Percentiles rank a stretch among this genome's conserved stretches.
Conservation (phyloP, 1,140 invertebrate species). For the Cyclargus thomasi region DNA sequence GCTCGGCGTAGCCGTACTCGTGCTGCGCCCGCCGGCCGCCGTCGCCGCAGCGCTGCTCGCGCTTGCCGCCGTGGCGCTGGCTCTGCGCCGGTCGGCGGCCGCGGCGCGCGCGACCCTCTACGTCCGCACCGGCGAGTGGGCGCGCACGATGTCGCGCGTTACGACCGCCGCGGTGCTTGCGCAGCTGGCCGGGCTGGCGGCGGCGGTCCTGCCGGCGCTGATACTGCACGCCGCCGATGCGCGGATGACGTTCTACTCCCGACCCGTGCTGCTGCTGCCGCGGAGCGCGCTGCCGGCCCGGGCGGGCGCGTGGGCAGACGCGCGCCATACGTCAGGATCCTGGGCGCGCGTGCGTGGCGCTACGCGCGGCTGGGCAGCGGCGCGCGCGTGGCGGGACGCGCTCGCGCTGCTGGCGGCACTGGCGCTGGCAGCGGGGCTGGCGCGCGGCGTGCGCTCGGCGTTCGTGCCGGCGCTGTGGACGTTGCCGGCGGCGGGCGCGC, state of each 20-base stretch:
- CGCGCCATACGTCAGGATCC: constrained; percentile 75
- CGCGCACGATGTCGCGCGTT: constrained; percentile 29
- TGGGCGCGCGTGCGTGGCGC: constrained; percentile 24
- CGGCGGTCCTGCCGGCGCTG: constrained; percentile 29
- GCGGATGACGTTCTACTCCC: constrained; percentile 41
- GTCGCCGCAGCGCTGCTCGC: constrained; percentile 21
- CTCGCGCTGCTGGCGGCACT: constrained; percentile 49
- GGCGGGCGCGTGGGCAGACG: constrained; percentile 74
- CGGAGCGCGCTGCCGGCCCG: constrained; percentile 69
- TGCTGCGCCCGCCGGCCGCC: constrained; percentile 33
- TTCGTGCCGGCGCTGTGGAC: constrained; percentile 80
- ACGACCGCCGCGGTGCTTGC: constrained; percentile 24
- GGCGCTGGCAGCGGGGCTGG: constrained; percentile 73
- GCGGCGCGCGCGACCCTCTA: constrained; percentile 19
- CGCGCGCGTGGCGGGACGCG: constrained; percentile 36
- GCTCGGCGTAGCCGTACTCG: constrained; percentile 80
- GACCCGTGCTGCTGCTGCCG: constrained; percentile 74
- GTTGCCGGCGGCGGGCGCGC: constrained; percentile 23
- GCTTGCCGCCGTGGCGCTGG: constrained; percentile 25
- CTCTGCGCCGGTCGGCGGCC: constrained; percentile 29
- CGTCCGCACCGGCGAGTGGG: constrained; percentile 26
- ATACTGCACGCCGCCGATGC: constrained; percentile 33
- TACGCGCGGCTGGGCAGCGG: constrained; percentile 46
- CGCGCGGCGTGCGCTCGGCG: constrained; percentile 66
- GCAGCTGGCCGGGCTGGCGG: constrained; percentile 26